Evolutionary conservation across 2,888 invertebrate species (phyloP).

Genomic region (Cylindroiulus punctatus): DNA sequence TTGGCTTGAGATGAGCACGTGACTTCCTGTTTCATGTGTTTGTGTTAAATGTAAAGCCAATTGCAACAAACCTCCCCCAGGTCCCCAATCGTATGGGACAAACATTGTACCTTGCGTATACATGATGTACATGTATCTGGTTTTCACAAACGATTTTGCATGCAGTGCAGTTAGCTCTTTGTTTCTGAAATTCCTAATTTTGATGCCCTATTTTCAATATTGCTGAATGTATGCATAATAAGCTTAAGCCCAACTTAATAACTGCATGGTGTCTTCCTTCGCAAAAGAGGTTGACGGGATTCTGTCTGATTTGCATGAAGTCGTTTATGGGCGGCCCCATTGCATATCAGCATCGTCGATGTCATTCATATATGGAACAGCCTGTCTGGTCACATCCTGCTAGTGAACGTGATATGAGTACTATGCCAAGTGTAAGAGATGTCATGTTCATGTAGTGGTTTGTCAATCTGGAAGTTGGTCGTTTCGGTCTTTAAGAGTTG

Average conservation of each 20-base stretch:
- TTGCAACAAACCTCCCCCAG: no score
- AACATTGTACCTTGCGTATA: no score
- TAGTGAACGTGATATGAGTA: not conserved
- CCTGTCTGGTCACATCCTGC: constrained; percentile 14
- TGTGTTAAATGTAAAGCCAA: no score
- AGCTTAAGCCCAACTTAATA: not conserved
- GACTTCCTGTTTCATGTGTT: no score
- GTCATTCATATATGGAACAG: constrained; percentile 24
- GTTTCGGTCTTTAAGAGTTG: constrained; percentile 55
- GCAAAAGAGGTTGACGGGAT: not conserved
- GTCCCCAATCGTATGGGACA: no score
- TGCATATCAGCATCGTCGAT: not conserved
- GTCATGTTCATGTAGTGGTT: constrained; percentile 56
- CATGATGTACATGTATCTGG: no score
- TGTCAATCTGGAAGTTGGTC: constrained; percentile 56
- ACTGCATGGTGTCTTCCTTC: not conserved
- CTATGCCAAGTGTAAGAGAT: constrained; percentile 52
- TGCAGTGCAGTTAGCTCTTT: no score
- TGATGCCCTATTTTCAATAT: not conserved
- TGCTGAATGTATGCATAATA: not conserved
- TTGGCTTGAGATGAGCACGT: no score
- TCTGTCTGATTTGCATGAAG: not conserved
- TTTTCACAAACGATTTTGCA: no score
- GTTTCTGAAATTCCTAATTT: not conserved
- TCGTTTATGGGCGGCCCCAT: not conserved